These are phyloP conservation scores for Hesperia comma DNA, from an alignment of 2,888 invertebrate genomes.

Conservation along the genomic window DNA sequence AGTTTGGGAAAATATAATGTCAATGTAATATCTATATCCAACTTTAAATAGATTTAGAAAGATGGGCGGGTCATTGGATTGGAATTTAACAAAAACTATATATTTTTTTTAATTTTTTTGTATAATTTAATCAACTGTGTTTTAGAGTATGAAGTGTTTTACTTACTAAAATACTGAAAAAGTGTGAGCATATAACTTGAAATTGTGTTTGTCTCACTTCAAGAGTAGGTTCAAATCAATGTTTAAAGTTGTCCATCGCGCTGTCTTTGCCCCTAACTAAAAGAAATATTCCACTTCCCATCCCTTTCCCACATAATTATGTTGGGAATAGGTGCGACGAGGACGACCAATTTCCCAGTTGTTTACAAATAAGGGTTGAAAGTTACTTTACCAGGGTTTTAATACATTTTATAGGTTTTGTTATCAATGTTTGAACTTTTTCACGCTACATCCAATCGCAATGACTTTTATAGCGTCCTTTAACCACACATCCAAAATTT, in stretches of 20 bases:
- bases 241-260: background rate
- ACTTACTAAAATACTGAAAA: no score
- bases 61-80: no score
- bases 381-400: background rate
- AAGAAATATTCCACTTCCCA: conserved; percentile 18
- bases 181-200: no score
- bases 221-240: background rate
- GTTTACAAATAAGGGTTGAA: conserved; percentile 34
- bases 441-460: conserved; percentile 38
- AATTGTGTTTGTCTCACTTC: background rate
- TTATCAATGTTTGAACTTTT: conserved; percentile 5
- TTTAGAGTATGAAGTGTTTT: no score
- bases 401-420: background rate
- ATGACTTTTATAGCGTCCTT: conserved; percentile 27
- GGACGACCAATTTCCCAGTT: conserved; percentile 12
- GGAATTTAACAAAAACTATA: no score
- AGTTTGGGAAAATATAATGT: no score
- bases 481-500: conserved; percentile 39
- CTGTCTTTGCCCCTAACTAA: conserved; percentile 14
- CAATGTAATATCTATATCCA: no score
- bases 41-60: no score
- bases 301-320: conserved; percentile 23
- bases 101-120: no score
- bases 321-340: conserved; percentile 4
- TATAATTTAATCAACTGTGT: no score